phyloP scores from a whole-genome alignment of 2,888 invertebrate genomes.

The Tetropium fuscum region DNA sequence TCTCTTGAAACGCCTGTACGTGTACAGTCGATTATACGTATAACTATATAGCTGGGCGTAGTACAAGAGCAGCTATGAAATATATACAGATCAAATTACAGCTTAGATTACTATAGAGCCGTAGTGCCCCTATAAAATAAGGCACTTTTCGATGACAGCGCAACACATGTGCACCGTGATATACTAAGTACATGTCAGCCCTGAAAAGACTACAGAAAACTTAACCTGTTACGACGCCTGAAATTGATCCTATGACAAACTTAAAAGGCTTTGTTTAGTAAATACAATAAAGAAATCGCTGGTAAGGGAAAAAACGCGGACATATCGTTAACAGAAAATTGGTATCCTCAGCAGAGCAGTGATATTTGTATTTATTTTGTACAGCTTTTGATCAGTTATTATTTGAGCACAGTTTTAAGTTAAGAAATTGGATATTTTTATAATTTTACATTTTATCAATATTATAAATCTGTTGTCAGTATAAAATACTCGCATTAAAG shows the following conservation, averaged over 20 bases:
- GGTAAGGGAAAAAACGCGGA: conserved; percentile 16
- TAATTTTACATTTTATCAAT: no score
- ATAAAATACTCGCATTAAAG: no score
- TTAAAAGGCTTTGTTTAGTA: conserved; percentile 22
- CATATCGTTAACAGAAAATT: conserved; percentile 28
- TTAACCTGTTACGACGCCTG: conserved; percentile 10
- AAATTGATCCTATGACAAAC: conserved; percentile 27
- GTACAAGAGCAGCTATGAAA: conserved; percentile 24
- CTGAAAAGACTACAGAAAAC: conserved; percentile 26
- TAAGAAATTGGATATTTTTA: neutral
- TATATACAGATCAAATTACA: conserved; percentile 31
- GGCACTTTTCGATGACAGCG: conserved; percentile 8
- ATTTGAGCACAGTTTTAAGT: neutral
- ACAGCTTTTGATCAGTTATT: conserved; percentile 5
- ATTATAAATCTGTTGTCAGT: no score
- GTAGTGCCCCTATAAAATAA: conserved; percentile 17
- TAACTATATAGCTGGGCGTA: no score
- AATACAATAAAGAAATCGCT: conserved; percentile 26
- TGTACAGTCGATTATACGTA: conserved; percentile 21
- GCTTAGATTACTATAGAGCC: conserved; percentile 29
- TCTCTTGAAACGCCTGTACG: conserved; percentile 22
- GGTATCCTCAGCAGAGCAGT: conserved; percentile 11
- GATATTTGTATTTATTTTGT: conserved; percentile 18
- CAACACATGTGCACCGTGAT: neutral
- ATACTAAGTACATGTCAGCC: neutral